Base-by-base conservation (phyloP, 2,797 vertebrate genomes). In the Cercopithecus diana region DNA sequence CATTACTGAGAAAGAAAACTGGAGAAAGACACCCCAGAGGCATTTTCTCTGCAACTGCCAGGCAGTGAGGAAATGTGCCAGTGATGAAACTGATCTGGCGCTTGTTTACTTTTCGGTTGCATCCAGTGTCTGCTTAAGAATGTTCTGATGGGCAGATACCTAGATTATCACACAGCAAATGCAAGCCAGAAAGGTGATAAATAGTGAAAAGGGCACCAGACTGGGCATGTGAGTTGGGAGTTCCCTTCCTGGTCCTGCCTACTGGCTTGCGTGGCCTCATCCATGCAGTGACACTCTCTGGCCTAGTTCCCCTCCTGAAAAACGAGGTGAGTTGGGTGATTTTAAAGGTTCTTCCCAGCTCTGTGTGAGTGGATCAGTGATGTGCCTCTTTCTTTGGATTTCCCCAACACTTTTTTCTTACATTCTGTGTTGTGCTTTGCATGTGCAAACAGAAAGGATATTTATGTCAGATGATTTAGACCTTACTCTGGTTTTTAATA, bases 401-500 rank as follows among this genome's bases (percentile, higher is more conserved):
- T 67, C 43, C 50, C 57, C 57, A 93, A 43, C 12, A 67, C 13
- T 95, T 90, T 80, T 61, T 79, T 93, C 73, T 83, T 87, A 36
- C n/a, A n/a, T 33, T 83, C 45, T 95, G 41, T 43, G 41, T 73
- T 79, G 76, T 92, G 26, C 48, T 96, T 97, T 95, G 92, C 64
- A 89, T 92, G 52, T 95, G n/a, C 77, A 96, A 96, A 94, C 41
- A 95, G 84, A 95, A 83, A 57, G 17, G 12, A 43, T 96, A 92
- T 97, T 92, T 93, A 85, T 81, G 45, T 61, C 22, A 19, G 39
- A 75, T 90, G 83, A 96, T 90, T 92, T 90, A 96, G 93, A 86
- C 77, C 93, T 90, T 45, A 82, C 52, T 93, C 81, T 95, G 64
- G 39, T 36, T 97, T 95, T 97, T 93, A 96, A 93, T 94, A 80